Percentiles rank a stretch among this genome's conserved stretches.
Evolutionary conservation across 2,113 vertebrate genomes (phyloP).

Genomic region (Sphyrna mokarran): DNA sequence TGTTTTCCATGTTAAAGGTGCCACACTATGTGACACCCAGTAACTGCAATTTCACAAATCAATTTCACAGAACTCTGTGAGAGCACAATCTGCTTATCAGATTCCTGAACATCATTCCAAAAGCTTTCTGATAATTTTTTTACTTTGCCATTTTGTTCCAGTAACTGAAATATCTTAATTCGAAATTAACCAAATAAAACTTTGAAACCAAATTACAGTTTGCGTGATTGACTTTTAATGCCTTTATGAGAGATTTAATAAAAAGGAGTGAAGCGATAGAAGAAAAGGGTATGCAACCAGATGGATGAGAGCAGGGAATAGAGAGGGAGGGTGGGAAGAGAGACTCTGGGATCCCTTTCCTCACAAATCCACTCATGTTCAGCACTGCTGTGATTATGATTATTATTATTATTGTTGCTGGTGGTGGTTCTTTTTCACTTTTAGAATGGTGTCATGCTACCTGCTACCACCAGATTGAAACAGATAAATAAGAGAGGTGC

Average conservation of each 20-base stretch:
- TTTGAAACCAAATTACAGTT: background rate
- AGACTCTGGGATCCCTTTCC: background rate
- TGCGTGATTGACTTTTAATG: background rate
- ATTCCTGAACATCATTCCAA: background rate
- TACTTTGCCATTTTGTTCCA: background rate
- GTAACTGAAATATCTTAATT: background rate
- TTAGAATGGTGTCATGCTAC: background rate
- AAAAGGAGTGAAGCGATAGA: background rate
- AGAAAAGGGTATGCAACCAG: background rate
- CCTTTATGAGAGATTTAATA: background rate
- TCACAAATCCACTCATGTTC: background rate
- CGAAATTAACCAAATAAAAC: background rate
- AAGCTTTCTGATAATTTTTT: background rate
- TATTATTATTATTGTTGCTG: background rate
- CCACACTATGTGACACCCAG: background rate
- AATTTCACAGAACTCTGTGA: no score
- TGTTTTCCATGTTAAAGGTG: background rate
- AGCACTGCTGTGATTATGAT: no score
- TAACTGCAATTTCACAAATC: background rate
- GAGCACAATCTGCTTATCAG: background rate
- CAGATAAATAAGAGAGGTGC: background rate
- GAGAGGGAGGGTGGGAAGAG: background rate
- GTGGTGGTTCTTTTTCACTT: background rate
- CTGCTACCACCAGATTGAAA: background rate
- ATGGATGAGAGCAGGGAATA: background rate